Evolutionary conservation across 2,113 vertebrate genomes (phyloP).

Genomic region (Caranx ignobilis): DNA sequence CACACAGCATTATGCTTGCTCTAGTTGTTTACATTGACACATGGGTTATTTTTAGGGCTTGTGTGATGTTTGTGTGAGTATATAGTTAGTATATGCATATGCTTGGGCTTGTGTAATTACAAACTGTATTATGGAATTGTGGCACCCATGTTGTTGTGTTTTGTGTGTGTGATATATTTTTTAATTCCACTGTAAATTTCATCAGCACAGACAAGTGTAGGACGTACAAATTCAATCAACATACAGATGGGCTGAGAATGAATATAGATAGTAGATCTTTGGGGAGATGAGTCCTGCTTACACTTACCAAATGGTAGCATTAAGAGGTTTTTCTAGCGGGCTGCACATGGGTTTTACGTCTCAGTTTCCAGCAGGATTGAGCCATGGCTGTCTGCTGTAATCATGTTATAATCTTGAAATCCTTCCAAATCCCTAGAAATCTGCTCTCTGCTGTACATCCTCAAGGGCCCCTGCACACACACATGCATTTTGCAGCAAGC

Average conservation of each 20-base stretch:
- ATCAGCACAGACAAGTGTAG: background rate
- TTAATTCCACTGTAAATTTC: background rate
- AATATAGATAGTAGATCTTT: constrained; percentile 1
- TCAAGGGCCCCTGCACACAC: constrained; percentile 4
- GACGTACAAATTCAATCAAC: background rate
- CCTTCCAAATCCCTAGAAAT: constrained; percentile 80
- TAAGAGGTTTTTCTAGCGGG: constrained; percentile 34
- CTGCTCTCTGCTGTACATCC: constrained; percentile 33
- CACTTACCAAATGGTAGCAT: constrained; percentile 3
- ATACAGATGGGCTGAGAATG: background rate
- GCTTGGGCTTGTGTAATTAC: too few relatives aligned
- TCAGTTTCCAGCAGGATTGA: constrained; percentile 51
- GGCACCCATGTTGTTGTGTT: background rate
- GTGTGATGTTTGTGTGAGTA: constrained; percentile 19
- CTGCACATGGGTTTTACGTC: constrained; percentile 56
- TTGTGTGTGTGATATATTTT: background rate
- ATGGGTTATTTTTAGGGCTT: constrained; percentile 58
- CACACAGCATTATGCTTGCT: constrained; percentile 56
- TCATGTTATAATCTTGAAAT: constrained; percentile 81
- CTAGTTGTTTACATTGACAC: constrained; percentile 57
- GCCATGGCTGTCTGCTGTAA: constrained; percentile 62
- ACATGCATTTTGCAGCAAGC: background rate
- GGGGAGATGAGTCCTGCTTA: background rate
- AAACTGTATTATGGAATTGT: too few relatives aligned
- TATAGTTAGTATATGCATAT: background rate